Percentiles rank a stretch among this genome's conserved stretches.
These are phyloP conservation scores for Scolanthus callimorphus DNA, from an alignment of 92 coral and sea anemone species.

Conservation along the genomic window DNA sequence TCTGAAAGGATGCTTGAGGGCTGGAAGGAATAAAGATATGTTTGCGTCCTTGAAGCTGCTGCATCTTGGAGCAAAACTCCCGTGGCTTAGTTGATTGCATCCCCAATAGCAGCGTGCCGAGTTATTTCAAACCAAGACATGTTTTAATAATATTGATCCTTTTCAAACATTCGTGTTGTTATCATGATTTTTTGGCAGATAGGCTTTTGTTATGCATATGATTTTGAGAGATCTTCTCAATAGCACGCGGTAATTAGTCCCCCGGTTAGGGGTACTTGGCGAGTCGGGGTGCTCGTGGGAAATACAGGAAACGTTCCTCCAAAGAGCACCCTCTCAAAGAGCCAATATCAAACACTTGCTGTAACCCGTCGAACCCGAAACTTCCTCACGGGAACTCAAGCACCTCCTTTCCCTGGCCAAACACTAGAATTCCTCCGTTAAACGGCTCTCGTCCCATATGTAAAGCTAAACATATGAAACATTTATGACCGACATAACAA, in stretches of 20 bases:
- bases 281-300: neutral
- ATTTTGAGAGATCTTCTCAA: neutral
- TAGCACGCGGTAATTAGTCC: neutral
- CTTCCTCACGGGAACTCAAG: too few relatives aligned
- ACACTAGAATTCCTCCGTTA: too few relatives aligned
- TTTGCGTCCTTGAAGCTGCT: too few relatives aligned
- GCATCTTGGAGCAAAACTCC: too few relatives aligned
- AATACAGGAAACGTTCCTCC: neutral
- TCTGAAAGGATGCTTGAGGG: too few relatives aligned
- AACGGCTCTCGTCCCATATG: neutral
- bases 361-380: too few relatives aligned
- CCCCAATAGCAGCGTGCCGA: neutral
- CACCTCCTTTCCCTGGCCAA: too few relatives aligned
- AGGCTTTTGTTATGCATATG: slow-evolving; percentile 1
- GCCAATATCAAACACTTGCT: too few relatives aligned
- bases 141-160: neutral
- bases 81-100: neutral
- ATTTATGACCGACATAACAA: neutral
- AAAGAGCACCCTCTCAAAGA: neutral
- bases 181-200: neutral
- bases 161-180: slow-evolving; percentile 1
- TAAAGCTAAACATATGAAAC: neutral
- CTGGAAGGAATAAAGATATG: too few relatives aligned
- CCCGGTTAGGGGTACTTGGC: neutral
- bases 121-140: neutral